phyloP scores from a whole-genome alignment of 1,140 invertebrate species.

The Spodoptera litura region DNA sequence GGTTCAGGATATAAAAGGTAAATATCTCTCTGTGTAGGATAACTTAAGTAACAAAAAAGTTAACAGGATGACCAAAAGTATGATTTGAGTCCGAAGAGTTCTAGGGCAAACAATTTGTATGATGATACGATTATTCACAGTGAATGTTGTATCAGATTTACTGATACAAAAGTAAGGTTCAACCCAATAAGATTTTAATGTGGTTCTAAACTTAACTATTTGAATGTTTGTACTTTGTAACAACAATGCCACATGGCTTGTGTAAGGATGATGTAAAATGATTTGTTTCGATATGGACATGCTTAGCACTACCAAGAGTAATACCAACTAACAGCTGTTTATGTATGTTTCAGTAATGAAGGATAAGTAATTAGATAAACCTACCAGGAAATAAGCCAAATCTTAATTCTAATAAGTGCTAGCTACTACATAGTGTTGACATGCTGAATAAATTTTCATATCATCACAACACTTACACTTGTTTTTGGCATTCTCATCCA shows the following conservation, averaged over 20 bases:
- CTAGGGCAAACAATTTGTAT: too few species aligned
- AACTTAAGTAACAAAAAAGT: too few species aligned
- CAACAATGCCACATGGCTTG: slow-evolving; percentile 1
- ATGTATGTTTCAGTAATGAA: not conserved
- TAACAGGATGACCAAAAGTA: too few species aligned
- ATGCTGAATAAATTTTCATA: not conserved
- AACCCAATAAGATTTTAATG: too few species aligned
- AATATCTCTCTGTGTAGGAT: too few species aligned
- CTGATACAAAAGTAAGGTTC: too few species aligned
- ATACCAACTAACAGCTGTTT: not conserved
- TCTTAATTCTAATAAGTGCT: not conserved
- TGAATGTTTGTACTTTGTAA: too few species aligned
- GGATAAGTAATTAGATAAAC: not conserved
- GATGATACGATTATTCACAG: too few species aligned
- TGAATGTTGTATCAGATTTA: too few species aligned
- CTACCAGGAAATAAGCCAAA: slow-evolving; percentile 1
- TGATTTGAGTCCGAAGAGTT: too few species aligned
- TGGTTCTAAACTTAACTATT: too few species aligned
- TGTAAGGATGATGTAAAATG: not conserved
- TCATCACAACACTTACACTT: slow-evolving; percentile 87
- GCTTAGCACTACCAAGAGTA: not conserved
- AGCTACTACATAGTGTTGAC: not conserved
- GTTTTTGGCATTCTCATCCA: slow-evolving; percentile 90
- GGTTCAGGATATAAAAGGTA: too few species aligned
- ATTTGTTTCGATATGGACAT: slow-evolving; percentile 4